These are phyloP conservation scores for Toxonevra muliebris DNA, from an alignment of 2,888 invertebrate species.

Conservation along the genomic window DNA sequence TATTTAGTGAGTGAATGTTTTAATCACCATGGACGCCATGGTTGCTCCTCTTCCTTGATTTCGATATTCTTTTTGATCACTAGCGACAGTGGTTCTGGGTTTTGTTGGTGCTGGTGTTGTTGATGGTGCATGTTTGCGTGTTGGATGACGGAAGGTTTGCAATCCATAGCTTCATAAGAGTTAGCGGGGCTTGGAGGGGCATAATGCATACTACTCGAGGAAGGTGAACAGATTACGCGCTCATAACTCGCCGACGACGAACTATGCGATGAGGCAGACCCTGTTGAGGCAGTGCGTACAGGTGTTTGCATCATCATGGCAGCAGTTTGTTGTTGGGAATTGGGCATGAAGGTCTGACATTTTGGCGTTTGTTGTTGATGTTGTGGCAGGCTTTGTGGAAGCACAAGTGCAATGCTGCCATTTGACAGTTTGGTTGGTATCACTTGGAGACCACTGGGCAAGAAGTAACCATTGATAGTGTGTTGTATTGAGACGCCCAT, in stretches of 20 bases:
- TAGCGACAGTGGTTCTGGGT: constrained; percentile 72
- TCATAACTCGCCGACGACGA: constrained; percentile 67
- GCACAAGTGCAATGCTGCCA: constrained; percentile 82
- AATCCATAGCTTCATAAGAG: constrained; percentile 65
- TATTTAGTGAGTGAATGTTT: too few species aligned
- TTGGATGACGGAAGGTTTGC: constrained; percentile 67
- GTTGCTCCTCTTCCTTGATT: constrained; percentile 77
- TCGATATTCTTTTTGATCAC: constrained; percentile 74
- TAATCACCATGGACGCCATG: constrained; percentile 82
- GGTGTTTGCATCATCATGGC: constrained; percentile 80
- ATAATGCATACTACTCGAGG: constrained; percentile 61
- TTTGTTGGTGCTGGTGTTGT: constrained; percentile 29
- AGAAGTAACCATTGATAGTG: constrained; percentile 69
- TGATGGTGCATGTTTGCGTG: constrained; percentile 50
- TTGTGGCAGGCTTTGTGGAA: constrained; percentile 73
- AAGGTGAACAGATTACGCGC: constrained; percentile 66
- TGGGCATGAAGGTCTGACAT: constrained; percentile 53
- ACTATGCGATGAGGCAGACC: constrained; percentile 71
- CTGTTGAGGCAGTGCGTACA: constrained; percentile 77
- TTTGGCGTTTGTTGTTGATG: constrained; percentile 67
- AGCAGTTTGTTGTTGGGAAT: constrained; percentile 60
- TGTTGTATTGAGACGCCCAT: constrained; percentile 59
- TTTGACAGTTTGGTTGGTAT: constrained; percentile 84
- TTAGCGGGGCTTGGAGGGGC: constrained; percentile 70
- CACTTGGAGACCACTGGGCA: constrained; percentile 78